Evolutionary conservation across 2,113 vertebrate species (phyloP).

Genomic region (Mesitornis unicolor): DNA sequence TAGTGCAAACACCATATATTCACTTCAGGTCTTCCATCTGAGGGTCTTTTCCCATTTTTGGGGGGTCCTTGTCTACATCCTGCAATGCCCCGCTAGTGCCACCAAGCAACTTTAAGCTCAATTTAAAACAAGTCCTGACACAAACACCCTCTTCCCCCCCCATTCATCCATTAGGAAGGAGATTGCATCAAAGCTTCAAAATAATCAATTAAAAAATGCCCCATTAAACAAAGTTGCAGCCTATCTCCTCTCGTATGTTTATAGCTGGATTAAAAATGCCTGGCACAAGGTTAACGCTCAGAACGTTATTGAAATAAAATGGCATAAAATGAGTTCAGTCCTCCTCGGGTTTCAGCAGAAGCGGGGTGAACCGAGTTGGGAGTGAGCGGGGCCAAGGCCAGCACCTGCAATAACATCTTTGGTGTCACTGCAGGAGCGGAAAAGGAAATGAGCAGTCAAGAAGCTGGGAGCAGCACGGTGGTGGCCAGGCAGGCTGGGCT

Average conservation of each 20-base stretch:
- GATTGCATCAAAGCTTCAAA: not conserved
- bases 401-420: constrained; percentile 65
- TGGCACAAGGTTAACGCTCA: not conserved
- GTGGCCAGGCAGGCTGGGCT: not conserved
- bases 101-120: not conserved
- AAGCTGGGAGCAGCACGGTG: not conserved
- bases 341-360: constrained; percentile 59
- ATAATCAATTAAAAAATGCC: not conserved
- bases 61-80: not conserved
- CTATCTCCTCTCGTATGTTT: not conserved
- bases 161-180: not conserved
- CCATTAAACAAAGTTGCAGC: not conserved
- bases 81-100: not conserved
- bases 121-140: not conserved
- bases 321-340: constrained; percentile 27
- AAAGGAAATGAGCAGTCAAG: constrained; percentile 38
- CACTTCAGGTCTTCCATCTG: not conserved
- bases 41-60: not conserved
- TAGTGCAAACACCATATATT: not conserved
- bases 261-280: not conserved
- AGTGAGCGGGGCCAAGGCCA: not conserved
- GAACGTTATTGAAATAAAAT: constrained; percentile 40
- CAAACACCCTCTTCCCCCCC: not conserved
- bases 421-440: not conserved
- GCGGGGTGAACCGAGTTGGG: not conserved